Conservation (phyloP, 1,140 invertebrate species). For the Cydia pomonella region DNA sequence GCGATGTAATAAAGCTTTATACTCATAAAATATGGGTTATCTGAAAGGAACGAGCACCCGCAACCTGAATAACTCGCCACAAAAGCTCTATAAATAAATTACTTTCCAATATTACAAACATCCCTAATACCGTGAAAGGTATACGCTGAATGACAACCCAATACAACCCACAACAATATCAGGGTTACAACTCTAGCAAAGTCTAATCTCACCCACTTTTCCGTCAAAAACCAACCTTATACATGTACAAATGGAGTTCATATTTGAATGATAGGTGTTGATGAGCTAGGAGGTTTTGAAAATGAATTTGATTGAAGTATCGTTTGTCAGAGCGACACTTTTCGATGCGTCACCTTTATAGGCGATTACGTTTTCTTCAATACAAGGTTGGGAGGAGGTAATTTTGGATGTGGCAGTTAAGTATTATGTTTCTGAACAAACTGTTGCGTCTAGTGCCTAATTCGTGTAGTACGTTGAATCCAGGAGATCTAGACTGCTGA, state of each 20-base stretch:
- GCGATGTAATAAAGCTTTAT: neutral
- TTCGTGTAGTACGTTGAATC: too few relatives aligned
- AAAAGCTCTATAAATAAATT: conserved; percentile 29
- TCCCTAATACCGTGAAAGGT: conserved; percentile 14
- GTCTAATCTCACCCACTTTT: neutral
- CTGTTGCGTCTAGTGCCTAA: too few relatives aligned
- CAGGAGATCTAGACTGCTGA: too few relatives aligned
- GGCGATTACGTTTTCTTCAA: conserved; percentile 75
- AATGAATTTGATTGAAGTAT: neutral
- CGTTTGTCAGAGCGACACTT: conserved; percentile 43
- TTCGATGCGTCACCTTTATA: conserved; percentile 71
- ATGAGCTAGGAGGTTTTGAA: neutral
- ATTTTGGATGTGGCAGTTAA: conserved; percentile 42
- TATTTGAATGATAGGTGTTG: neutral
- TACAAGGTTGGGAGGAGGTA: conserved; percentile 48
- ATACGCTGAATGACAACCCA: conserved; percentile 13
- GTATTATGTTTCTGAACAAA: conserved; percentile 2
- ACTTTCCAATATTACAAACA: conserved; percentile 27
- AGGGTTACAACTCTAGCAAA: neutral
- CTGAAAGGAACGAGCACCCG: neutral
- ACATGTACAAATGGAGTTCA: neutral
- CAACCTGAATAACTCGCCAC: conserved; percentile 3
- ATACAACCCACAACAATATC: conserved; percentile 19
- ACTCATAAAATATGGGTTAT: neutral
- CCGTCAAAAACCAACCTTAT: neutral